These are phyloP conservation scores for Caenorhabditis japonica DNA, from an alignment of 2,888 invertebrate species.

Conservation along the genomic window DNA sequence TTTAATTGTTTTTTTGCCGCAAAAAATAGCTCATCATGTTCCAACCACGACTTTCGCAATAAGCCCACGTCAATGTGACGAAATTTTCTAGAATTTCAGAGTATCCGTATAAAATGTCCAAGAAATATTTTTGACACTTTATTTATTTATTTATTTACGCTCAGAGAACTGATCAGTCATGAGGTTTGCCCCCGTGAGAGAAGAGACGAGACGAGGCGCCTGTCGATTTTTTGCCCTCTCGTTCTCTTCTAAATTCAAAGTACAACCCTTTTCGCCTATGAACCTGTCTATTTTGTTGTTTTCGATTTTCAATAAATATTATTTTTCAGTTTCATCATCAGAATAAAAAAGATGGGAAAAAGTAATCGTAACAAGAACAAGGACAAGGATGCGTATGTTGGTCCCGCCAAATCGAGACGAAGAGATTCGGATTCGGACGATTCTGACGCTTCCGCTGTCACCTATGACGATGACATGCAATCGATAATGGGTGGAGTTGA, in stretches of 20 bases:
- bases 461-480: conserved; percentile 61
- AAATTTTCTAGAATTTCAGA: no score
- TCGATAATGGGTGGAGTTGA: conserved; percentile 64
- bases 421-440: conserved; percentile 53
- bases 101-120: no score
- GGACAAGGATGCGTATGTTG: conserved; percentile 55
- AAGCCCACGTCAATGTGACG: no score
- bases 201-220: conserved; percentile 7
- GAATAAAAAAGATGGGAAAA: conserved; percentile 57
- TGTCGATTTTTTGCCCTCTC: conserved; percentile 1
- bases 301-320: not conserved
- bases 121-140: no score
- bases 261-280: not conserved
- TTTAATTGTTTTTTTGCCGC: no score
- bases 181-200: conserved; percentile 8
- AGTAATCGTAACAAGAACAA: conserved; percentile 60
- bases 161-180: conserved; percentile 23
- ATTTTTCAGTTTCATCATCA: not conserved
- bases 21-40: no score
- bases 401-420: conserved; percentile 26
- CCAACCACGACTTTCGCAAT: no score
- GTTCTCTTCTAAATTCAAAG: not conserved
- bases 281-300: not conserved
- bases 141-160: no score
- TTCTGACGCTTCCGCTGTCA: conserved; percentile 58